Base-by-base conservation (phyloP, 2,797 vertebrate genomes). In the Phoebastria nigripes region DNA sequence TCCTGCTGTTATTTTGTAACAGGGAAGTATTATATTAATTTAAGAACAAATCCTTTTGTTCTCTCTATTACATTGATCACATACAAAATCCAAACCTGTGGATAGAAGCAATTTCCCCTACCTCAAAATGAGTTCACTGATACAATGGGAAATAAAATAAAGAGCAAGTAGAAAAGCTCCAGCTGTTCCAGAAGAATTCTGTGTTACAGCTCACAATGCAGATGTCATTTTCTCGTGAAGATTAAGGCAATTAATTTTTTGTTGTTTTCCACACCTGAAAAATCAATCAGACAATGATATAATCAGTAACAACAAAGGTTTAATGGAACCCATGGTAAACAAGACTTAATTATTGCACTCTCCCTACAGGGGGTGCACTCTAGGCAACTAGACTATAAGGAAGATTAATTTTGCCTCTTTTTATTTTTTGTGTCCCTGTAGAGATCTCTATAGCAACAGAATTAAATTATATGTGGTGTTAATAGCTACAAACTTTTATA, bases 331-430 rank as follows among this genome's bases (percentile, higher is more conserved):
- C 58, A 93, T 61, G 31, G 77, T 94, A 97, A 98, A 97, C 73
- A 96, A 93, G 90, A 89, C 67, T 97, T 98, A 98, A 98, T 98
- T 97, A 97, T 87, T 96, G 49, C 24, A 21, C 80, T 98, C 65
- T 95, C 95, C 67, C 87, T 90, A n/a, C 85, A 97, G 87, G 88
- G 54, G 93, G 94, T 96, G 72, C 96, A 95, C 94, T 97, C 88
- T 90, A 93, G 93, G 92, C 96, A 97, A 61, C 86, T 93, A 84
- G 89, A 95, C 63, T 81, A 35, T 78, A 92, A 96, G 41, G 62
- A 42, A 94, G 95, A 97, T 97, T 97, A 96, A 96, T 98, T 95
- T 97, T 97, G 42, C 61, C 28, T 93, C 35, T 74, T 95, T 96
- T 96, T 93, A 74, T 78, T 70, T 96, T 97, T 97, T 87, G n/a